phyloP scores from a whole-genome alignment of 2,797 vertebrate species.

The Galago senegalensis region DNA sequence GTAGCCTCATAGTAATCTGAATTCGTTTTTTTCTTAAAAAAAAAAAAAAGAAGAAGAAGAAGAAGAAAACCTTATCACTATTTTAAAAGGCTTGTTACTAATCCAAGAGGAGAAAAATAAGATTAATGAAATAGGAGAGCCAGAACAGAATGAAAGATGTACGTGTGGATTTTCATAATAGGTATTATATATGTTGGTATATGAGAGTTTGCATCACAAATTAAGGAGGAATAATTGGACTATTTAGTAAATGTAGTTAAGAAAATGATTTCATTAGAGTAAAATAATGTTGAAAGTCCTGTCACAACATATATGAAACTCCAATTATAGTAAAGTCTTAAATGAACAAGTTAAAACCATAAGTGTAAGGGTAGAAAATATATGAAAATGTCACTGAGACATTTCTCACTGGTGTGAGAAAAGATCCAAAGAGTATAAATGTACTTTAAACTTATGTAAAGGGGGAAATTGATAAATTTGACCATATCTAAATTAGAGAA shows the following conservation, averaged over 20 bases:
- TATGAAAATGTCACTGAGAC: slow-evolving; percentile 16
- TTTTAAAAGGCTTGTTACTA: background rate
- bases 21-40: too few relatives aligned
- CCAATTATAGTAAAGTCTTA: background rate
- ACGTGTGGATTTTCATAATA: background rate
- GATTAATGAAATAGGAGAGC: background rate
- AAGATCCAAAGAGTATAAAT: background rate
- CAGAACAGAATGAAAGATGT: background rate
- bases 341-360: background rate
- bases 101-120: background rate
- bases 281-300: background rate
- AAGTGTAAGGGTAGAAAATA: background rate
- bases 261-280: background rate
- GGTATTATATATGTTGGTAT: background rate
- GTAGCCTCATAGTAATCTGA: too few relatives aligned
- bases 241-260: background rate
- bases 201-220: background rate
- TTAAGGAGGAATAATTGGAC: background rate
- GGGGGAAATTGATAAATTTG: background rate
- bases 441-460: background rate
- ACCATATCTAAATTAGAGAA: background rate
- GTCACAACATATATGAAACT: background rate
- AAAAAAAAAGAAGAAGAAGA: background rate
- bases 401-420: too few relatives aligned
- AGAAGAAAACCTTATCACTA: background rate